Percentiles rank a stretch among this genome's conserved stretches.
These are phyloP conservation scores for Lepidonotus clava DNA, from an alignment of 2,888 invertebrate species.

Conservation along the genomic window DNA sequence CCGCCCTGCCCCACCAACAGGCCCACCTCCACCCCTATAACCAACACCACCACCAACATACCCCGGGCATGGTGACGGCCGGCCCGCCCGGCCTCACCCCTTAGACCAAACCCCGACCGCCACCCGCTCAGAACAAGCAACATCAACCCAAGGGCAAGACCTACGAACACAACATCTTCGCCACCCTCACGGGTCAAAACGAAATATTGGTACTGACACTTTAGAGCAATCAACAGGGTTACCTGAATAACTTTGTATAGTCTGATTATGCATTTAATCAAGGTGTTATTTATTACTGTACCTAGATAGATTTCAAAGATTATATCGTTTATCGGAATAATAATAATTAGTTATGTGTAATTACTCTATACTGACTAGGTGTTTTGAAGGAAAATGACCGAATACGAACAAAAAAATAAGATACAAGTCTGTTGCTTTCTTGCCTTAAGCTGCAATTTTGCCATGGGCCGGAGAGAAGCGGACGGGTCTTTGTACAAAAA, in stretches of 20 bases:
- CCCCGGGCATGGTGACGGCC: background rate
- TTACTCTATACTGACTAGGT: conserved; percentile 41
- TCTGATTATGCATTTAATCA: conserved; percentile 50
- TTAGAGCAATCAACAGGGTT: conserved; percentile 44
- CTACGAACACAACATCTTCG: background rate
- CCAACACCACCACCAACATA: background rate
- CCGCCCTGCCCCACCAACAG: background rate
- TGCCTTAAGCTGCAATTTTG: conserved; percentile 45
- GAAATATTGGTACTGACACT: conserved; percentile 37
- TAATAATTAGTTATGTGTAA: conserved; percentile 35
- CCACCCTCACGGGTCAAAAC: conserved; percentile 26
- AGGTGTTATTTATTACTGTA: conserved; percentile 45
- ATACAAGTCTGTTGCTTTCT: conserved; percentile 39
- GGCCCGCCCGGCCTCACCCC: background rate
- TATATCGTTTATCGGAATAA: conserved; percentile 43
- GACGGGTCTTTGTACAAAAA: conserved; percentile 41
- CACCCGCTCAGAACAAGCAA: background rate
- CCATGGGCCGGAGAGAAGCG: conserved; percentile 22
- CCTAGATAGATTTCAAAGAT: conserved; percentile 48
- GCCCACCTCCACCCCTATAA: background rate
- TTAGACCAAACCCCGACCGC: background rate
- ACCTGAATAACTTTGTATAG: conserved; percentile 51
- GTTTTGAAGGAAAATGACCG: background rate
- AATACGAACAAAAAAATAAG: background rate
- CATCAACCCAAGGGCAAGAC: no score